Conservation (phyloP, 2,113 vertebrate species). For the Morone chrysops region DNA sequence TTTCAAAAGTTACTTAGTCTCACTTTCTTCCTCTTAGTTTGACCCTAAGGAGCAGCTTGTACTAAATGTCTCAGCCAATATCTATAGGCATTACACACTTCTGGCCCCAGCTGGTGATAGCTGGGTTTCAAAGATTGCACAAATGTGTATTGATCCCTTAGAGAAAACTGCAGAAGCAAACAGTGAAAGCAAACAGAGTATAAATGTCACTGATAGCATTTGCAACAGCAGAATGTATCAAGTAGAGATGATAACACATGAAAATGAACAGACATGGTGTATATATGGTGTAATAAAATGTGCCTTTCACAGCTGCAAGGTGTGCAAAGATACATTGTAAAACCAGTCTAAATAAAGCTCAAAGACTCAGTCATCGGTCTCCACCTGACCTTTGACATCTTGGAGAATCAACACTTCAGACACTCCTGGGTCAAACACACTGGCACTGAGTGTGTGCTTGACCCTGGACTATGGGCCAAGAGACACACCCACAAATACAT, state of each 20-base stretch:
- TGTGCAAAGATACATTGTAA: not conserved
- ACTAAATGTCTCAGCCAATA: not conserved
- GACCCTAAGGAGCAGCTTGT: not conserved
- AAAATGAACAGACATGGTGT: not conserved
- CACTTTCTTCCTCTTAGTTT: not conserved
- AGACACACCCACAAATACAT: conserved; percentile 6
- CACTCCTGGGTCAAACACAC: conserved; percentile 46
- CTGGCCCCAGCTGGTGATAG: not conserved
- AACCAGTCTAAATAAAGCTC: conserved; percentile 11
- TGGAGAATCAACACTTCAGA: conserved; percentile 64
- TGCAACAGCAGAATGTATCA: not conserved
- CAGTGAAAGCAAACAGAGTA: not conserved
- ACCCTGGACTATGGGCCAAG: conserved; percentile 34
- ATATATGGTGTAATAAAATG: not conserved
- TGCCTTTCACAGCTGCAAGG: not conserved
- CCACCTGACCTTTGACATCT: conserved; percentile 62
- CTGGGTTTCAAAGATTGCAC: conserved; percentile 4
- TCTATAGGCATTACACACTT: not conserved
- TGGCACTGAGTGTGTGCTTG: conserved; percentile 55
- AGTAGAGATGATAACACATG: not conserved
- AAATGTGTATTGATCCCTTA: conserved; percentile 3
- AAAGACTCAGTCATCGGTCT: conserved; percentile 25
- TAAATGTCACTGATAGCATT: not conserved
- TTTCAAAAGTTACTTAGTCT: not conserved
- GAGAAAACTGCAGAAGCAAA: conserved; percentile 4